Conservation (phyloP, 2,113 vertebrate genomes). For the Lophura nycthemera region DNA sequence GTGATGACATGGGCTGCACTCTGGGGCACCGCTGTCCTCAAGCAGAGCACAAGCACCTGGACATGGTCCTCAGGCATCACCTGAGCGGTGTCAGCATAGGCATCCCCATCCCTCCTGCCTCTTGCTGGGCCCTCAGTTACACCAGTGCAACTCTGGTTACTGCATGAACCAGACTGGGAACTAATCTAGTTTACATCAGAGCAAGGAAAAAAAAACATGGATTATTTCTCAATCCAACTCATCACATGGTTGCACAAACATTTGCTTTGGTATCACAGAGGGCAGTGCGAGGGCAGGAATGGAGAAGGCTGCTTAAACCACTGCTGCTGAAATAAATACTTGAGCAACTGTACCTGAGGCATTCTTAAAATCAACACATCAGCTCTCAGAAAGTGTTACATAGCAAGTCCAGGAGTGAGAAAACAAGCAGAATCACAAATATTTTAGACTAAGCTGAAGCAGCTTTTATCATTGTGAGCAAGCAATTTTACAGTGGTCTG, state of each 20-base stretch:
- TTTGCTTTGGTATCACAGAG: slow-evolving; percentile 41
- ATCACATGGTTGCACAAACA: slow-evolving; percentile 26
- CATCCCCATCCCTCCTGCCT: neutral
- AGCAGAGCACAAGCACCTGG: neutral
- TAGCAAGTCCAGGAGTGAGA: neutral
- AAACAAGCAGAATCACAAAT: slow-evolving; percentile 28
- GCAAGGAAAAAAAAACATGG: neutral
- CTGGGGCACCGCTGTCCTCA: neutral
- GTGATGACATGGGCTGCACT: neutral
- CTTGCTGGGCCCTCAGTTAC: fast-evolving
- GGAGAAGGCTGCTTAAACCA: neutral
- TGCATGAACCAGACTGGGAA: neutral
- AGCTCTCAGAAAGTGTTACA: slow-evolving; percentile 3
- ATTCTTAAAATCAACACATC: slow-evolving; percentile 31
- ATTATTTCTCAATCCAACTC: slow-evolving; percentile 28
- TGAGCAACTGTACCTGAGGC: neutral
- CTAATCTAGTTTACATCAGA: slow-evolving; percentile 16
- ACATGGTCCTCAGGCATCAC: neutral
- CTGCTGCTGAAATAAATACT: slow-evolving; percentile 42
- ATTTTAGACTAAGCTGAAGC: slow-evolving; percentile 9
- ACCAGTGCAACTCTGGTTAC: neutral
- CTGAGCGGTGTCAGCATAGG: fast-evolving
- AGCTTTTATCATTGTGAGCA: slow-evolving; percentile 39
- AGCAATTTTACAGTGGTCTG: slow-evolving; percentile 55
- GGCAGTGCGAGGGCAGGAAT: slow-evolving; percentile 39